phyloP scores from a whole-genome alignment of 1,140 invertebrate species.

The Coenobita brevimanus region DNA sequence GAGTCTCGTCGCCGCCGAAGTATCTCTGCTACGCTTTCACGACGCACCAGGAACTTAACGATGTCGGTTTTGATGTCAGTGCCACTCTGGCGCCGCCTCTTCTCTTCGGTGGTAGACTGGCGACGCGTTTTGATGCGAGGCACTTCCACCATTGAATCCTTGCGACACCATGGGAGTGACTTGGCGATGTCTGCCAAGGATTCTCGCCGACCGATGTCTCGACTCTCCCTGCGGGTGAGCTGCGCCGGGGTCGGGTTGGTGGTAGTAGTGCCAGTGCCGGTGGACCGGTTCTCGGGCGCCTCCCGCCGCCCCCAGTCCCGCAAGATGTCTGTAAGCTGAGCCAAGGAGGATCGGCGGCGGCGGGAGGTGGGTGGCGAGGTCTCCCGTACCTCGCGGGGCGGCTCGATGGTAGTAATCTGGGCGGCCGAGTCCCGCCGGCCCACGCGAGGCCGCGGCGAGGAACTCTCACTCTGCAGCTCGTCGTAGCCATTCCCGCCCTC shows the following conservation, averaged over 20 bases:
- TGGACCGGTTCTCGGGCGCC: constrained; percentile 52
- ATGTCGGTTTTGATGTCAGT: constrained; percentile 65
- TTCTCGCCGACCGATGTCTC: constrained; percentile 81
- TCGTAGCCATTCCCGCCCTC: constrained; percentile 94
- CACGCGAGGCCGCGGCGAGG: constrained; percentile 69
- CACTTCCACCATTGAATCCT: constrained; percentile 71
- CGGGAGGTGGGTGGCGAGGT: constrained; percentile 76
- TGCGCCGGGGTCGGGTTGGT: constrained; percentile 45
- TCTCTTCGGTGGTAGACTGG: constrained; percentile 67
- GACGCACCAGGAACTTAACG: constrained; percentile 67
- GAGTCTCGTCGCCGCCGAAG: constrained; percentile 66
- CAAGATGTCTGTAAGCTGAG: constrained; percentile 89
- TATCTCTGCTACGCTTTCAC: constrained; percentile 69
- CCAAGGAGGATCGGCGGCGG: constrained; percentile 85
- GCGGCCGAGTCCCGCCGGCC: constrained; percentile 89
- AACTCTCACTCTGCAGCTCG: constrained; percentile 82
- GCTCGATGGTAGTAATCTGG: constrained; percentile 87
- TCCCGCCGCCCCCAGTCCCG: constrained; percentile 86
- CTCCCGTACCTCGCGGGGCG: constrained; percentile 72
- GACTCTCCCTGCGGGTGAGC: constrained; percentile 60
- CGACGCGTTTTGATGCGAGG: constrained; percentile 66
- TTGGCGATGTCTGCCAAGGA: constrained; percentile 87
- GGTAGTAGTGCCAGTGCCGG: constrained; percentile 58
- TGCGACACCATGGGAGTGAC: constrained; percentile 72
- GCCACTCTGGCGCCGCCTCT: constrained; percentile 64